Conservation (phyloP, 2,888 invertebrate genomes). For the Branchinecta sandiegonensis region DNA sequence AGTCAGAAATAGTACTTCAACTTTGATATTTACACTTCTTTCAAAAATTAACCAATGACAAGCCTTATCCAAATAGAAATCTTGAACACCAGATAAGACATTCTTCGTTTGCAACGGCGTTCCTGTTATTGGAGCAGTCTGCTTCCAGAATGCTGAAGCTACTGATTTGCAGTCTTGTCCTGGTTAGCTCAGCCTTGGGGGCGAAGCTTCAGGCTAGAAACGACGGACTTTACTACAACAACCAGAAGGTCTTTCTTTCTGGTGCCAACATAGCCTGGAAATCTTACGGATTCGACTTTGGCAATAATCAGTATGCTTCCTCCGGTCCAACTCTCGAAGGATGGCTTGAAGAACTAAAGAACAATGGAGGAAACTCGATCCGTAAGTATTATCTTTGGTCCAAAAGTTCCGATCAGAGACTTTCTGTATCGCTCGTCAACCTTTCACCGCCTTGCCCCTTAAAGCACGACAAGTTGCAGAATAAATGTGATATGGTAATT, state of each 20-base stretch:
- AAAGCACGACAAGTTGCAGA: too few species aligned
- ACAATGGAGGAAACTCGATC: conserved; percentile 29
- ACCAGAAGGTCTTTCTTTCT: conserved; percentile 30
- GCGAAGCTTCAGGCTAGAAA: neutral
- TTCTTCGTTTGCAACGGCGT: too few species aligned
- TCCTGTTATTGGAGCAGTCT: too few species aligned
- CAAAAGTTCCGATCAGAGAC: neutral
- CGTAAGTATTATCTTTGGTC: conserved; percentile 25
- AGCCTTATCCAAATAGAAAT: too few species aligned
- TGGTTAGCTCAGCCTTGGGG: neutral
- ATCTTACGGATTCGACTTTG: conserved; percentile 31
- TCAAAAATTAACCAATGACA: too few species aligned
- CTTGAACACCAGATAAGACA: too few species aligned
- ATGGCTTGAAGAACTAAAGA: conserved; percentile 28
- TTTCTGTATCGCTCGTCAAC: too few species aligned
- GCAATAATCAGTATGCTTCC: conserved; percentile 29
- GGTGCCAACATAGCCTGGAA: conserved; percentile 31
- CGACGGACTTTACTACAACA: conserved; percentile 25
- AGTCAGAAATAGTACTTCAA: too few species aligned
- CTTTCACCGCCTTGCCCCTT: too few species aligned
- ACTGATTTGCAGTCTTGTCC: neutral
- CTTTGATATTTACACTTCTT: too few species aligned
- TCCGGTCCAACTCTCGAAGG: conserved; percentile 28
- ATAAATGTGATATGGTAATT: too few species aligned
- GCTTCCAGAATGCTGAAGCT: neutral